phyloP scores from a whole-genome alignment of 2,888 invertebrate genomes.

The Andrena haemorrhoa region DNA sequence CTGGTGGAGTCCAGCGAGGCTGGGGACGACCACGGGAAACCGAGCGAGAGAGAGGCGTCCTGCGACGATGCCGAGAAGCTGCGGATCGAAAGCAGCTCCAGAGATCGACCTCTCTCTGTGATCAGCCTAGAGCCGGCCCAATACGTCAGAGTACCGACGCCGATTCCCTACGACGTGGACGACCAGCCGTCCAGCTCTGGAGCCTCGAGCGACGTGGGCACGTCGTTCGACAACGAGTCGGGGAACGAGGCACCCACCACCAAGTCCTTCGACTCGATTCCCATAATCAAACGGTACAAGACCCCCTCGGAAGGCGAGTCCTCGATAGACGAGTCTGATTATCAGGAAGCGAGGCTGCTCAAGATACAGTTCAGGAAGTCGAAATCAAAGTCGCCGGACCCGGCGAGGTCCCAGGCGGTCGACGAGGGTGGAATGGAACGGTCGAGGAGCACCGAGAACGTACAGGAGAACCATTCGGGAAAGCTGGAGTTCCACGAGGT shows the following conservation, averaged over 20 bases:
- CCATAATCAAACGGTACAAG: constrained; percentile 66
- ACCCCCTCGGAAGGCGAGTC: constrained; percentile 74
- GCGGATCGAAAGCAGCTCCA: constrained; percentile 53
- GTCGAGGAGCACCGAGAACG: not conserved
- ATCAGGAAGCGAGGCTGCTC: constrained; percentile 29
- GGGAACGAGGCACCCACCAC: constrained; percentile 78
- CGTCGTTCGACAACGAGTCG: constrained; percentile 78
- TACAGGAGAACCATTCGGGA: not conserved
- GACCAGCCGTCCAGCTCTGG: constrained; percentile 72
- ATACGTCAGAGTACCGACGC: constrained; percentile 80
- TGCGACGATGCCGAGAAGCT: constrained; percentile 45
- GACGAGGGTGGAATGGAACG: not conserved
- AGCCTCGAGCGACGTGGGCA: constrained; percentile 74
- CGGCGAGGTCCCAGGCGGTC: not conserved
- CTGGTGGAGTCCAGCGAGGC: constrained; percentile 48
- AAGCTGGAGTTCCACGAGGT: not conserved
- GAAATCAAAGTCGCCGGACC: constrained; percentile 64
- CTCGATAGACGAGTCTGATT: constrained; percentile 71
- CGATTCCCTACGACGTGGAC: constrained; percentile 76
- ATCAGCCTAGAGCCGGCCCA: constrained; percentile 57
- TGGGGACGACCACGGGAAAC: constrained; percentile 31
- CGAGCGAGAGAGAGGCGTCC: constrained; percentile 45
- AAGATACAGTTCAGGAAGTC: constrained; percentile 50
- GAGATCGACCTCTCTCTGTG: constrained; percentile 54
- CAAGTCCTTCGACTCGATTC: constrained; percentile 68